Percentiles rank a stretch among this genome's conserved stretches.
These are phyloP conservation scores for Pristionchus mayeri DNA, from an alignment of 2,888 invertebrate genomes.

Conservation along the genomic window DNA sequence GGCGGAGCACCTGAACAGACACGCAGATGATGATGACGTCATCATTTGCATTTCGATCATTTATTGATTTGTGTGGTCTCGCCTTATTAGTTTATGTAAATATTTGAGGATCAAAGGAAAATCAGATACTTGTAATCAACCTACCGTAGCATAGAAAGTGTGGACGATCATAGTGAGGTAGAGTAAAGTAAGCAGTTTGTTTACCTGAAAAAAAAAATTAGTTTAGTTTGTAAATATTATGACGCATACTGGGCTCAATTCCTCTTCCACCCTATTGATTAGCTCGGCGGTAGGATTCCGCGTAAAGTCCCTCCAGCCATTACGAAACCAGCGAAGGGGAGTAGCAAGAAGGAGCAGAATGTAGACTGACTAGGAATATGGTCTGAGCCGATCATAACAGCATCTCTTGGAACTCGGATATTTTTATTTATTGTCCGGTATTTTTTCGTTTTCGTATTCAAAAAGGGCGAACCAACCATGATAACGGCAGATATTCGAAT, in stretches of 20 bases:
- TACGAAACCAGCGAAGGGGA: background rate
- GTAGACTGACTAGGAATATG: background rate
- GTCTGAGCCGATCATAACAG: background rate
- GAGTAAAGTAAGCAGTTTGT: background rate
- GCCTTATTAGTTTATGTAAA: too few relatives aligned
- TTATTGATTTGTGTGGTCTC: too few relatives aligned
- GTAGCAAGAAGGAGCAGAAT: background rate
- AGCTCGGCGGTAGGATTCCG: background rate
- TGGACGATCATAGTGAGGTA: background rate
- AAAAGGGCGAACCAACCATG: background rate
- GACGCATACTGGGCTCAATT: background rate
- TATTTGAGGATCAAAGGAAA: too few relatives aligned
- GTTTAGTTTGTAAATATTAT: background rate
- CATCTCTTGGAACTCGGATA: background rate
- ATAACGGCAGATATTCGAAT: background rate
- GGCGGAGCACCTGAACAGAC: background rate
- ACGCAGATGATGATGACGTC: background rate
- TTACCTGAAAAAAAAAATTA: background rate
- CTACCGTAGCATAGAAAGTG: background rate
- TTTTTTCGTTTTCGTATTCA: background rate
- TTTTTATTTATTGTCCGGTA: background rate
- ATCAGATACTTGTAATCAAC: too few relatives aligned
- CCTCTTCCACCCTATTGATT: background rate
- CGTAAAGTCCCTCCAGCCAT: slow-evolving; percentile 5
- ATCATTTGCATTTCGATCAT: background rate